A percentile compares a stretch with the other conserved stretches of the same genome.
These are phyloP conservation scores for Ptilorrhoa leucosticta DNA, from an alignment of 2,113 vertebrate genomes.

Conservation along the genomic window DNA sequence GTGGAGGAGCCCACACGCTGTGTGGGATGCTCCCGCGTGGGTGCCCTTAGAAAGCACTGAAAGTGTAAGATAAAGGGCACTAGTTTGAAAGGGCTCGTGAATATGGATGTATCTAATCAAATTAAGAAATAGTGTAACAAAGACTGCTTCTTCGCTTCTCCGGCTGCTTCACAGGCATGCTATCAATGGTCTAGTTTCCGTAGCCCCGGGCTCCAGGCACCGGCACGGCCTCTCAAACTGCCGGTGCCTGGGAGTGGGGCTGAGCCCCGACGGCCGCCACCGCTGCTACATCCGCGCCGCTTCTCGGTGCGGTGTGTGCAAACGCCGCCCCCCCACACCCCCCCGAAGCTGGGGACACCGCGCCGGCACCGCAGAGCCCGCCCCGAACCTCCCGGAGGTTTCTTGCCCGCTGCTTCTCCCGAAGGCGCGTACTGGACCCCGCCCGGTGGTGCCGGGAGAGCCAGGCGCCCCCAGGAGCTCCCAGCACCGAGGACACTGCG, in stretches of 20 bases:
- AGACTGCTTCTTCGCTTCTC: neutral
- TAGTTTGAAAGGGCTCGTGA: neutral
- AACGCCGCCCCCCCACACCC: fast-evolving
- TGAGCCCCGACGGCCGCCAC: neutral
- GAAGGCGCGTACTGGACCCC: neutral
- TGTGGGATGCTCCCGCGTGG: neutral
- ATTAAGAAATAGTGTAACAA: neutral
- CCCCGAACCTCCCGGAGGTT: neutral
- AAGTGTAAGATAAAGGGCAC: neutral
- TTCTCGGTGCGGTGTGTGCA: fast-evolving
- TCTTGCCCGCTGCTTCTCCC: neutral
- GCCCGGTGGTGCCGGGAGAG: fast-evolving
- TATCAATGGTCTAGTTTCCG: neutral
- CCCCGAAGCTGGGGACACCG: no score
- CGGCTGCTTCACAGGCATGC: neutral
- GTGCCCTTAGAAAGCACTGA: neutral
- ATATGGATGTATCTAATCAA: neutral
- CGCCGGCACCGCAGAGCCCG: neutral
- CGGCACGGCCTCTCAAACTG: neutral
- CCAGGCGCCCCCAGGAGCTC: neutral
- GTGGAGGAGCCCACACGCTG: neutral
- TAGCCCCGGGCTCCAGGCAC: neutral
- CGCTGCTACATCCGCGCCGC: neutral
- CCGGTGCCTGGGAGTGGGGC: no score
- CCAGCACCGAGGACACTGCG: no score